Conservation (phyloP, 2,113 vertebrate genomes). For the Oncorhynchus clarkii region DNA sequence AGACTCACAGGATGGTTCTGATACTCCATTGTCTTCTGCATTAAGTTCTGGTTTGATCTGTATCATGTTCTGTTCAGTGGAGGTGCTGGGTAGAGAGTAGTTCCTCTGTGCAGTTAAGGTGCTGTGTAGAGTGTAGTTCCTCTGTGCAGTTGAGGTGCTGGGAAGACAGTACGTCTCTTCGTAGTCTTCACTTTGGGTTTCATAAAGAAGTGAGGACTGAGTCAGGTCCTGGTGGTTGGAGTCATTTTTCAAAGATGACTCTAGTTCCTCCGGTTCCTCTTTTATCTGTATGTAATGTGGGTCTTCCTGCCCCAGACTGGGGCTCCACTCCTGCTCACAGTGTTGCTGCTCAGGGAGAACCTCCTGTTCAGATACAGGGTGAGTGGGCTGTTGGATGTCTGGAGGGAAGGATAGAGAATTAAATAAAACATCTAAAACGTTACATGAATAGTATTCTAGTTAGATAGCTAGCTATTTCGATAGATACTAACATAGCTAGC, state of each 20-base stretch:
- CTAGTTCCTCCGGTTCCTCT: conserved; percentile 31
- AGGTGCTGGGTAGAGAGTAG: no score
- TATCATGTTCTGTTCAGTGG: no score
- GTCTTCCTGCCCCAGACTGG: conserved; percentile 47
- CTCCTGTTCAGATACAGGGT: conserved; percentile 36
- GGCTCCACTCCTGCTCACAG: conserved; percentile 41
- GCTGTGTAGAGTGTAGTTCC: no score
- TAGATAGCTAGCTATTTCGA: no score
- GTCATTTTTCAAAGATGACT: conserved; percentile 39
- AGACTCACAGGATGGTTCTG: neutral
- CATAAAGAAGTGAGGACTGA: conserved; percentile 49
- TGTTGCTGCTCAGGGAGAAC: conserved; percentile 28
- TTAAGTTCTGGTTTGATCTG: no score
- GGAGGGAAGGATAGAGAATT: neutral
- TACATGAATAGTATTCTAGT: no score
- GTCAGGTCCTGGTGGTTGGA: conserved; percentile 35
- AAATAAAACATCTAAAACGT: neutral
- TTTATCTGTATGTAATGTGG: conserved; percentile 40
- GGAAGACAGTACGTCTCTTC: conserved; percentile 1
- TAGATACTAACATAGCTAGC: no score
- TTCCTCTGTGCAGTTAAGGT: no score
- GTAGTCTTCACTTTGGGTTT: conserved; percentile 40
- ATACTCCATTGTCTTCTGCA: neutral
- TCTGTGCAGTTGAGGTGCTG: no score
- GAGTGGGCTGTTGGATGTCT: conserved; percentile 16